Conservation (phyloP, 2,888 invertebrate species). For the Prosapia bicincta region DNA sequence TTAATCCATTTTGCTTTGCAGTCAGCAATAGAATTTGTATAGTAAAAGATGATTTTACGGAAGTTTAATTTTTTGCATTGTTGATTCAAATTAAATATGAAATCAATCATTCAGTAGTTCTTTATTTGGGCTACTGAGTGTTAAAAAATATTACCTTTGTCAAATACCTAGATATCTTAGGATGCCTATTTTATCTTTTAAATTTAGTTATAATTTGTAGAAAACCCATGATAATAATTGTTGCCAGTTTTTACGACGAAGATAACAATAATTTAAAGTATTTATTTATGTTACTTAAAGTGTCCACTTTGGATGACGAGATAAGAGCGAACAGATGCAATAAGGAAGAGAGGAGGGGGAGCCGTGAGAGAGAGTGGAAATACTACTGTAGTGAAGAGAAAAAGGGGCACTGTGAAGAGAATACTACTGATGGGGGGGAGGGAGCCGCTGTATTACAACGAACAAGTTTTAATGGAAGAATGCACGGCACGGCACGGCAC, state of each 20-base stretch:
- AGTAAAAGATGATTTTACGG: no score
- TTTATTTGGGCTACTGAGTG: no score
- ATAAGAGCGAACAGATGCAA: neutral
- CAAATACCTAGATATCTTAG: no score
- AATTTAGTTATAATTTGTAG: no score
- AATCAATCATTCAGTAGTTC: no score
- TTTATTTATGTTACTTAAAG: neutral
- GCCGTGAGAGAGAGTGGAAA: neutral
- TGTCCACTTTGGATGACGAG: neutral
- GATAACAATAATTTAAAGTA: neutral
- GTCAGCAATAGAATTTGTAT: no score
- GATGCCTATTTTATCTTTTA: no score
- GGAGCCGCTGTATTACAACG: constrained; percentile 16
- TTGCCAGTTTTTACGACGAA: neutral
- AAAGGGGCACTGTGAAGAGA: neutral
- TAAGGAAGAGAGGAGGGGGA: neutral
- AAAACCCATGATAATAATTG: no score
- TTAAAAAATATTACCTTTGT: no score
- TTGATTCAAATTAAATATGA: no score
- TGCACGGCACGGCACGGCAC: constrained; percentile 15
- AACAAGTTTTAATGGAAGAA: constrained; percentile 25
- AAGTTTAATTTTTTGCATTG: no score
- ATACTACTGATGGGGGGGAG: neutral
- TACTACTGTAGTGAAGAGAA: neutral
- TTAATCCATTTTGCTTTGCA: no score